These are phyloP conservation scores for Leptogaster cylindrica DNA, from an alignment of 2,888 invertebrate species.

Conservation along the genomic window DNA sequence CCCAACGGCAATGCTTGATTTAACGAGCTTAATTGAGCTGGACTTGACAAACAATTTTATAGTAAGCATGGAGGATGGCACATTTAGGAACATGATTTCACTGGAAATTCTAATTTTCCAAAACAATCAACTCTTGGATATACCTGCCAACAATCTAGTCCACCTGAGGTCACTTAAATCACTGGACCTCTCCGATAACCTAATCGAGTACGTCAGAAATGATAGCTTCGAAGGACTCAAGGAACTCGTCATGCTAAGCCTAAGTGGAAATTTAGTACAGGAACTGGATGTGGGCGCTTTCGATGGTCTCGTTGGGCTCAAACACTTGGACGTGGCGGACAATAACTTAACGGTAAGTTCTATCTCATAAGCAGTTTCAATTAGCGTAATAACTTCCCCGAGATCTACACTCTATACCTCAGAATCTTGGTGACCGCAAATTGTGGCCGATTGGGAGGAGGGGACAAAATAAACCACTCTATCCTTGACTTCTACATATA, in stretches of 20 bases:
- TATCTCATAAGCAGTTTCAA: slow-evolving; percentile 8
- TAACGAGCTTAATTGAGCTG: slow-evolving; percentile 74
- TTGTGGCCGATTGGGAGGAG: no score
- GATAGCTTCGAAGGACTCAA: slow-evolving; percentile 76
- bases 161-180: slow-evolving; percentile 72
- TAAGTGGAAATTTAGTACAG: slow-evolving; percentile 79
- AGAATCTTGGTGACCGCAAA: no score
- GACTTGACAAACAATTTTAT: slow-evolving; percentile 79
- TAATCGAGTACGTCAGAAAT: slow-evolving; percentile 74
- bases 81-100: slow-evolving; percentile 73
- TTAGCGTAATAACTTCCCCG: slow-evolving; percentile 5
- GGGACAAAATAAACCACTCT: background rate
- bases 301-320: slow-evolving; percentile 75
- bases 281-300: slow-evolving; percentile 75
- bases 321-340: slow-evolving; percentile 77
- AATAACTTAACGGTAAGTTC: slow-evolving; percentile 75
- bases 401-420: no score
- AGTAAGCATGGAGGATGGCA: slow-evolving; percentile 73
- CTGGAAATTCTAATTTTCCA: slow-evolving; percentile 76
- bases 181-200: slow-evolving; percentile 79
- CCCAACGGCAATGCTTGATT: slow-evolving; percentile 77
- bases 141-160: slow-evolving; percentile 73
- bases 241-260: slow-evolving; percentile 72
- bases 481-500: background rate
- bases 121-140: slow-evolving; percentile 79